Evolutionary conservation across 2,113 vertebrate species (phyloP), one percentile per base, ranked within the genome.

Genomic region (Protobothrops mucrosquamatus): DNA sequence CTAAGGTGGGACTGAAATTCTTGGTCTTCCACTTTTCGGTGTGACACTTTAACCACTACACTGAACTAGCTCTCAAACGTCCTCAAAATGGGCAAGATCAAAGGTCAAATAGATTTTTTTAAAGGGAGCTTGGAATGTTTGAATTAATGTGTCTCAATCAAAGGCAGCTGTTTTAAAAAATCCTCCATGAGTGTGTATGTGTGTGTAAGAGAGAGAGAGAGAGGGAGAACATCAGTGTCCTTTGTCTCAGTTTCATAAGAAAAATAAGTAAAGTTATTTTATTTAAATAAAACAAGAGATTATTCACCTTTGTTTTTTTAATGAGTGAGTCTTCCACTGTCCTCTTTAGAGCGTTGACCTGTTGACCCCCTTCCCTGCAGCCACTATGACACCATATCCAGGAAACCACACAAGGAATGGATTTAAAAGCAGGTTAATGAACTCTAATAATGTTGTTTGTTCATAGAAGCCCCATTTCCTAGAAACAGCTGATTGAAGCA

Each of bases 71-170:
- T 34, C n/a, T 34, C n/a, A 39, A 81, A 43, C 34, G 0, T 81
- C 15, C 12, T 18, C 9, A 23, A 51, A 46, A 51, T 18, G 39
- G 11, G 1, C 12, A 87, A 59, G 34, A 8, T 7, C 6, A 39
- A 94, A 89, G 4, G 4, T 56, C 7, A 88, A 59, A 43, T 64
- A 96, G 26, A 95, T 96, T 97, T 96, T 96, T 93, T n/a, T 95
- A 93, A 93, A 86, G 57, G 93, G 92, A 95, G 88, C 59, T 94
- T 93, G 90, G 89, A 94, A 95, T 93, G 92, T 91, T 24, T 95
- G 43, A 93, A 14, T 18, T 12, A 89, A 24, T 0, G 0, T 94
- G 54, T n/a, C 91, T 54, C 87, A 94, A 94, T 94, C 52, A 87
- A 51, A 54, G 15, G 18, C 51, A 43, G 64, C 20, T 94, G 88